Evolutionary conservation across 2,888 invertebrate species (phyloP).

Genomic region (Terebella lapidaria): DNA sequence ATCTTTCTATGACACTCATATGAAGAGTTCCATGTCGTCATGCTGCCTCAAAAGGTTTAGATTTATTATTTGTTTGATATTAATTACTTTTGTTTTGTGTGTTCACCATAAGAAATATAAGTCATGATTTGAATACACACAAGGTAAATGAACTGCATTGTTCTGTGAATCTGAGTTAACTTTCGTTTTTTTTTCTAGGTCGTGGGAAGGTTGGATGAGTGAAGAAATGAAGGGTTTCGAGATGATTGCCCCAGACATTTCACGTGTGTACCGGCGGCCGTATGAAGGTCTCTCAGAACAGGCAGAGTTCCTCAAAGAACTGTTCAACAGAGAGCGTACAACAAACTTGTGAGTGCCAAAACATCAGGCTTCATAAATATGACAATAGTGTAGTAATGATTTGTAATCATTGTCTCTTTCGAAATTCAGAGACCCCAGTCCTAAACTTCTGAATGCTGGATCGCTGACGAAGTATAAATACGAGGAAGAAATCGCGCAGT

Average conservation of each 20-base stretch:
- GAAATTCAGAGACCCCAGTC: conserved; percentile 1
- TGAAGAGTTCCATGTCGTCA: conserved; percentile 30
- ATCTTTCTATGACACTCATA: conserved; percentile 30
- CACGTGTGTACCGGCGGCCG: conserved; percentile 44
- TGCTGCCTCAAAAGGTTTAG: conserved; percentile 37
- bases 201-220: conserved; percentile 47
- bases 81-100: no score
- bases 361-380: not conserved
- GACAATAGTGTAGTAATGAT: not conserved
- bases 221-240: conserved; percentile 24
- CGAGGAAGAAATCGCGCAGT: conserved; percentile 10
- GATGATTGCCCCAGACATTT: conserved; percentile 50
- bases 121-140: no score
- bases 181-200: conserved; percentile 26
- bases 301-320: conserved; percentile 34
- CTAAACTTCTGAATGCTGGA: conserved; percentile 13
- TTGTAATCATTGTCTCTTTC: no score
- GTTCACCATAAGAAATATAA: no score
- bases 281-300: conserved; percentile 32
- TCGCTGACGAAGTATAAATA: conserved; percentile 15
- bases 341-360: conserved; percentile 47
- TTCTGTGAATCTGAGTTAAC: no score
- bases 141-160: no score
- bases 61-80: no score
- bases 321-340: conserved; percentile 41